A percentile compares a stretch with the other conserved stretches of the same genome.
Conservation (phyloP, 1,140 invertebrate species). For the Lordiphosa mommai region DNA sequence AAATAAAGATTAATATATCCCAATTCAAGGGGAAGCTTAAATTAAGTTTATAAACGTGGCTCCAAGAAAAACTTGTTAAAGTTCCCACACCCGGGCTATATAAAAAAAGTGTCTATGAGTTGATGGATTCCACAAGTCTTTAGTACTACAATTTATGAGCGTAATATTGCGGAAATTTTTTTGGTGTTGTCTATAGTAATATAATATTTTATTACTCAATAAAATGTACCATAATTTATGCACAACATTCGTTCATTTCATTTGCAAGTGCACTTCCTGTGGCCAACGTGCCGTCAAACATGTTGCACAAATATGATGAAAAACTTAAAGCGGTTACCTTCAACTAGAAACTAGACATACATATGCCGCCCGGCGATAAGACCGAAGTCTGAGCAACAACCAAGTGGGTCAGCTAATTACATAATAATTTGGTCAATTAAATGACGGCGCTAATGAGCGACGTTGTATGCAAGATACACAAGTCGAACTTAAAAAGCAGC, state of each 20-base stretch:
- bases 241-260: constrained; percentile 16
- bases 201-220: too few relatives aligned
- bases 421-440: constrained; percentile 78
- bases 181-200: too few relatives aligned
- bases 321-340: constrained; percentile 22
- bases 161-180: too few relatives aligned
- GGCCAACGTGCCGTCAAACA: constrained; percentile 38
- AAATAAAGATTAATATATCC: too few relatives aligned
- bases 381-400: not conserved
- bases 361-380: constrained; percentile 13
- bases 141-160: too few relatives aligned
- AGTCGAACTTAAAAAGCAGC: constrained; percentile 34
- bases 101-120: too few relatives aligned
- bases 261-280: constrained; percentile 21
- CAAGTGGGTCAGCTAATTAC: constrained; percentile 76
- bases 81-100: too few relatives aligned
- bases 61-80: too few relatives aligned
- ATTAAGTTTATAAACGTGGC: too few relatives aligned
- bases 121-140: too few relatives aligned
- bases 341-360: constrained; percentile 30
- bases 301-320: constrained; percentile 40
- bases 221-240: constrained; percentile 10
- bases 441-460: constrained; percentile 62
- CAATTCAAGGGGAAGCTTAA: too few relatives aligned
- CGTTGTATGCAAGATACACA: constrained; percentile 48